These are phyloP conservation scores for Eustalomyia histrio DNA, from an alignment of 2,888 invertebrate species.

Conservation along the genomic window DNA sequence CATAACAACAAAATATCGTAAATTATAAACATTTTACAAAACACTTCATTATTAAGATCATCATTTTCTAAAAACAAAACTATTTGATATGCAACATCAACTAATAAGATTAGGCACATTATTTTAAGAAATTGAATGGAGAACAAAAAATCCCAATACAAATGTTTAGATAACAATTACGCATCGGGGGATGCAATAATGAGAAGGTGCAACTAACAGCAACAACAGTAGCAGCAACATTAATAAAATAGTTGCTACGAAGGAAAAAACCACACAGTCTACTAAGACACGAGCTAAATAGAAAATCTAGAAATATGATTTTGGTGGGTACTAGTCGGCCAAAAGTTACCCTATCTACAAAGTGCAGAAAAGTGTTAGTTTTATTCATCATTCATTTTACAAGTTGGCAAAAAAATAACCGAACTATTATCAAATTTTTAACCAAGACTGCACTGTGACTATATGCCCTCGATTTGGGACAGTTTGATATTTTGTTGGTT, in stretches of 20 bases:
- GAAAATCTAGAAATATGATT: background rate
- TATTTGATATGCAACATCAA: slow-evolving; percentile 6
- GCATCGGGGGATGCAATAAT: slow-evolving; percentile 52
- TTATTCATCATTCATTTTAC: no score
- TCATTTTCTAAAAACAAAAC: slow-evolving; percentile 36
- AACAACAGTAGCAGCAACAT: slow-evolving; percentile 11
- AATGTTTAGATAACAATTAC: slow-evolving; percentile 66
- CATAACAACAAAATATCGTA: slow-evolving; percentile 32
- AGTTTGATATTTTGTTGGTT: no score
- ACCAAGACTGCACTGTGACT: no score
- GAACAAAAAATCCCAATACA: slow-evolving; percentile 44
- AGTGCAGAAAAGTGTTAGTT: no score
- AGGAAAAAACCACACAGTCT: slow-evolving; percentile 49
- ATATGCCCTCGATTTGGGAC: no score
- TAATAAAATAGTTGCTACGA: background rate
- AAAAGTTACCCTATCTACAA: background rate
- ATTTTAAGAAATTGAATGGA: slow-evolving; percentile 10
- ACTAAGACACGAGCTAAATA: slow-evolving; percentile 24
- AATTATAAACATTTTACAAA: slow-evolving; percentile 63
- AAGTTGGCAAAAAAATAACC: no score
- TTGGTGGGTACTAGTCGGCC: background rate
- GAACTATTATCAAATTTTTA: no score
- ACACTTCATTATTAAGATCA: slow-evolving; percentile 57
- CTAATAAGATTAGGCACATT: background rate
- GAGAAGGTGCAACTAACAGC: slow-evolving; percentile 36